Conservation (phyloP, 35 echinoderm and acorn worm species). For the Acanthaster planci region DNA sequence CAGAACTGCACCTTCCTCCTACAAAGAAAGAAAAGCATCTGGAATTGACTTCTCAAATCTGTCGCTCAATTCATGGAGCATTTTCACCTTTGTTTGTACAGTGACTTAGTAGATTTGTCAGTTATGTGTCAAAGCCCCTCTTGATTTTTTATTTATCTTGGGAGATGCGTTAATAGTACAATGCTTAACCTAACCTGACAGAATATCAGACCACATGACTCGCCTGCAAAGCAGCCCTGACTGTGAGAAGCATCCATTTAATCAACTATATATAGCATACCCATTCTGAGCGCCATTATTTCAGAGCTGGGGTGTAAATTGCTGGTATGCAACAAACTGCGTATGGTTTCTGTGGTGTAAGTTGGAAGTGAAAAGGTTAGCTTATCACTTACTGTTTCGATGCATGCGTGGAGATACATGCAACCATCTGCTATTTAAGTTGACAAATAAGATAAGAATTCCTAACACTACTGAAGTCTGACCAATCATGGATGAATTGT, state of each 20-base stretch:
- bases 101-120: too few species aligned
- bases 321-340: slow-evolving; percentile 3
- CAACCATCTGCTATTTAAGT: neutral
- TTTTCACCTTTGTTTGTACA: too few species aligned
- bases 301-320: slow-evolving; percentile 25
- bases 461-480: neutral
- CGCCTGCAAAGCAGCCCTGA: neutral
- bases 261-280: slow-evolving; percentile 19
- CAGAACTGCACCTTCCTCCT: too few species aligned
- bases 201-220: neutral
- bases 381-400: neutral
- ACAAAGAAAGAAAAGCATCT: too few species aligned
- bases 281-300: neutral
- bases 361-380: neutral
- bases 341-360: neutral
- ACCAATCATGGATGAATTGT: too few species aligned
- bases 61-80: too few species aligned
- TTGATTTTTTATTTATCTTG: too few species aligned
- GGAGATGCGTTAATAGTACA: too few species aligned
- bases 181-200: neutral
- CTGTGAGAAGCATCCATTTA: slow-evolving; percentile 6
- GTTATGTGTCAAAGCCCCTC: too few species aligned
- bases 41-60: too few species aligned
- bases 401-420: neutral
- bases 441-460: neutral